A percentile compares a stretch with the other conserved stretches of the same genome.
Evolutionary conservation across 1,140 invertebrate genomes (phyloP).

Genomic region (Drosophila auraria): DNA sequence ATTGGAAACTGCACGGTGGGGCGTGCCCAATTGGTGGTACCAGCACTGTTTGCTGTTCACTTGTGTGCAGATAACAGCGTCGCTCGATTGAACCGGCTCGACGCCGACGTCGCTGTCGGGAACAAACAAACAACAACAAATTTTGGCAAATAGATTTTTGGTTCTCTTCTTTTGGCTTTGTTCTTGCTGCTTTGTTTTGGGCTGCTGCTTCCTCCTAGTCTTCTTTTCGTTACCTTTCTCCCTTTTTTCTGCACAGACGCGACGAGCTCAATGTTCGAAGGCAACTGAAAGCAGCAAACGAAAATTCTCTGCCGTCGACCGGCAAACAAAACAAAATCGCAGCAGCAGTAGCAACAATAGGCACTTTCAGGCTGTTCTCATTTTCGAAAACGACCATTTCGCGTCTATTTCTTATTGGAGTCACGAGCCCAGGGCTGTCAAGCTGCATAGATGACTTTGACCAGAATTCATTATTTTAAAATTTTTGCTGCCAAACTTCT

Average conservation of each 20-base stretch:
- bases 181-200: constrained; percentile 12
- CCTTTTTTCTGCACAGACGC: constrained; percentile 52
- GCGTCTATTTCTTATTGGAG: neutral
- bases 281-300: constrained; percentile 63
- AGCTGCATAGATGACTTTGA: too few relatives aligned
- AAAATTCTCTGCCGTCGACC: constrained; percentile 44
- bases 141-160: constrained; percentile 24
- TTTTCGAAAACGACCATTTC: constrained; percentile 3
- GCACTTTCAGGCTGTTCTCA: constrained; percentile 16
- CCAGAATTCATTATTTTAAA: too few relatives aligned
- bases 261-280: constrained; percentile 68
- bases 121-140: constrained; percentile 16
- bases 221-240: constrained; percentile 16
- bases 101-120: neutral
- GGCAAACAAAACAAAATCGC: constrained; percentile 43
- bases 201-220: constrained; percentile 8
- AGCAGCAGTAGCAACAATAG: constrained; percentile 32
- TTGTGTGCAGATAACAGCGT: constrained; percentile 21
- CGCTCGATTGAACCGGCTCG: constrained; percentile 35
- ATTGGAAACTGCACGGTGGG: neutral
- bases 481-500: too few relatives aligned
- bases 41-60: constrained; percentile 27
- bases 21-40: neutral
- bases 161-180: constrained; percentile 22
- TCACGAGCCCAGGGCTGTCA: neutral